phyloP scores from a whole-genome alignment of 2,113 vertebrate species.

The Cricetomys ansorgei region DNA sequence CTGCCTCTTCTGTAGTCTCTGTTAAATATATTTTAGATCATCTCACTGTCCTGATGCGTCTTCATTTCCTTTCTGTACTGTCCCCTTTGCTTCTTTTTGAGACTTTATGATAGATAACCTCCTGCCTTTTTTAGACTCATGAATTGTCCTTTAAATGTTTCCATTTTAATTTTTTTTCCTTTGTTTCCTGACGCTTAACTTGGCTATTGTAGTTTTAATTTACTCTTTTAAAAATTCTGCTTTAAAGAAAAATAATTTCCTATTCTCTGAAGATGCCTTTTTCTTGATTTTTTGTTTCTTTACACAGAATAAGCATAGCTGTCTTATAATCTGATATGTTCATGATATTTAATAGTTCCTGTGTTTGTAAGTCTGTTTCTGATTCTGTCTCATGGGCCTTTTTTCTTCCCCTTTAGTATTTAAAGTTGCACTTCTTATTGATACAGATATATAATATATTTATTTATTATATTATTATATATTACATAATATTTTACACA shows the following conservation, averaged over 20 bases:
- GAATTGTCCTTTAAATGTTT: neutral
- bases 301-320: neutral
- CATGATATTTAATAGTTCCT: neutral
- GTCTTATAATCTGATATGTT: neutral
- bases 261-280: neutral
- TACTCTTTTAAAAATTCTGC: neutral
- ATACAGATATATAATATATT: neutral
- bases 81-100: neutral
- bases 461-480: neutral
- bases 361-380: neutral
- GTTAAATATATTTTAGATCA: conserved; percentile 7
- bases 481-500: neutral
- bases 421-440: neutral
- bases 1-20: neutral
- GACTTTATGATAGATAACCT: neutral
- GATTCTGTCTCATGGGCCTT: neutral
- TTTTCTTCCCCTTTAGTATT: neutral
- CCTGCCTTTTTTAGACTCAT: neutral
- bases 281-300: conserved; percentile 31
- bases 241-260: conserved; percentile 6
- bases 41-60: neutral
- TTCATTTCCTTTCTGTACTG: neutral
- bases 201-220: neutral
- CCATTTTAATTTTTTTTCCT: neutral
- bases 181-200: neutral